Evolutionary conservation across 2,888 invertebrate species (phyloP), one percentile per base, ranked within the genome.

Genomic region (Strigamia transsilvanica): DNA sequence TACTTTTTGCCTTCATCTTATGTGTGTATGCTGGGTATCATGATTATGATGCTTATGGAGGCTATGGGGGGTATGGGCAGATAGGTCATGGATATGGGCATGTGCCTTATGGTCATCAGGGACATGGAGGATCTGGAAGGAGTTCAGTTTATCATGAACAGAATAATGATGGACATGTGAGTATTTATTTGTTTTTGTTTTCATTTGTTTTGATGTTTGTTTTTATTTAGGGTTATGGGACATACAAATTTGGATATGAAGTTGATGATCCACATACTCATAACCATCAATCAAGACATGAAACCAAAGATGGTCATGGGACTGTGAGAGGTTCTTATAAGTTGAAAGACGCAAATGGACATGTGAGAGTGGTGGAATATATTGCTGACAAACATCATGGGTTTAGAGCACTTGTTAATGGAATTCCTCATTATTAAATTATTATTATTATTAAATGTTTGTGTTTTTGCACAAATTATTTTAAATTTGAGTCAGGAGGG

Each of bases 211-310:
- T 10, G n/a, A 41, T 3, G 32, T 27, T 80, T 80, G 42, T 34
- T n/a, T 38, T 38, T 13, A n/a, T 41, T 27, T 42, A 82, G 82
- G 82, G 82, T 78, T 46, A 82, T 46, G 82, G 82, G 2, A 78
- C 78, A 13, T 82, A 82, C 82, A 82, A 82, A 32, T 82, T 82
- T 32, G 82, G 82, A 9, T 82, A 82, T n/a, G 82, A 82, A n/a
- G 56, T 82, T 23, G 27, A 82, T 42, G 82, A 82, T 46, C 77
- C 77, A 13, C 78, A 82, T 27, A 73, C 77, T 10, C 77, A 82
- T 27, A 82, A 82, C 27, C 78, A 73, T 7, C 82, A 82, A 27
- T 82, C 82, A 38, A 73, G 82, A 27, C 82, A 82, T 38, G 82
- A 82, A 78, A 46, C 41, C 27, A 82, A 82, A 77, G 82, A 82